Evolutionary conservation across 2,113 vertebrate genomes (phyloP), one percentile per base, ranked within the genome.

Genomic region (Channa argus): DNA sequence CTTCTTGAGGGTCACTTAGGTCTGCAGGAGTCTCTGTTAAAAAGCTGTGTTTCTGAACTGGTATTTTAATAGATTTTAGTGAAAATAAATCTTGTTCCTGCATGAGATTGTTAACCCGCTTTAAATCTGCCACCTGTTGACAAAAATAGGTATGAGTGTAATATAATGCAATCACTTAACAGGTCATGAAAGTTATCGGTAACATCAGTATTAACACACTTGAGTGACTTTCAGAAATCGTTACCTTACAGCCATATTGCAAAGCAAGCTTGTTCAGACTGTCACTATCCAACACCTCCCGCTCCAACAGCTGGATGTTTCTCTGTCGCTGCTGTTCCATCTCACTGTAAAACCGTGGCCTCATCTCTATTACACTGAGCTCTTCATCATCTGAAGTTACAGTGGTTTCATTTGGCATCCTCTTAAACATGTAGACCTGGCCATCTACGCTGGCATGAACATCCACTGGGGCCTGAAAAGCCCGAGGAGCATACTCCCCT

Each of bases 201-300:
- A 58, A 53, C 38, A 3, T 7, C 4, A 67, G 13, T 46, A 15
- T 24, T 38, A 2, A 59, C 47, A 52, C 39, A 60, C 2, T 1
- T 58, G 0, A 41, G 13, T 3, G 59, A 34, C 43, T 10, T 8
- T 36, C 3, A 55, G 15, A 58, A 45, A 2, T 49, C 34, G 94
- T 93, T 94, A 98, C 98, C 93, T 98, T 95, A 81, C 97, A 99
- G 65, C 96, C 97, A 3, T 98, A 99, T 70, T 97, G 97, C 63
- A 99, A 94, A 5, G 97, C 97, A 5, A 99, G 93, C 91, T 96
- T 98, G 93, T 95, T 97, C 49, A 99, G 96, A 51, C 61, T 99
- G 90, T 99, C 98, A 0, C 90, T 94, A 46, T 94, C 86, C 0
- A 87, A 84, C 62, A 99, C 51, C 71, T 96, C 91, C 3, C 94